Evolutionary conservation across 2,888 invertebrate genomes (phyloP).

Genomic region (Cheilosia soror): DNA sequence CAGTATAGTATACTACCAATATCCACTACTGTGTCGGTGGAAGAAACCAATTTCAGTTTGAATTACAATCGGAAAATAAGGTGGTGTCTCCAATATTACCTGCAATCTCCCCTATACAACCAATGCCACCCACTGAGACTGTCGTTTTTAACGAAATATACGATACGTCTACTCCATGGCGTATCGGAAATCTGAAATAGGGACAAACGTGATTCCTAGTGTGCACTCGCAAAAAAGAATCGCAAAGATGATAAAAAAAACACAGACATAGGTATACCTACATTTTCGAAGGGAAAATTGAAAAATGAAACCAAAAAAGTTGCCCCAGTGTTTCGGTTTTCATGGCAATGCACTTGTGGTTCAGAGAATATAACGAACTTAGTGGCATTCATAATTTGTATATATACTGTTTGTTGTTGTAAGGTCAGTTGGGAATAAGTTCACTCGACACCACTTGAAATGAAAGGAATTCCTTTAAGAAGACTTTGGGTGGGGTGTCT

Average conservation of each 20-base stretch:
- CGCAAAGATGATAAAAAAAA: neutral
- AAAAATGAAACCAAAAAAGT: constrained; percentile 72
- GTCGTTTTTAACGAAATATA: constrained; percentile 33
- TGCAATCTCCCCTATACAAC: constrained; percentile 4
- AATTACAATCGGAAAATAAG: constrained; percentile 63
- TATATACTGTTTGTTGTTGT: constrained; percentile 10
- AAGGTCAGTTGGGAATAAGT: constrained; percentile 52
- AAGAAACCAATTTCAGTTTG: constrained; percentile 73
- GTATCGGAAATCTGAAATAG: constrained; percentile 63
- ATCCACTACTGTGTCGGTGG: constrained; percentile 20
- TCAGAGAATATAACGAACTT: neutral
- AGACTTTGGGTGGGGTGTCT: neutral
- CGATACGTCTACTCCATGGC: constrained; percentile 50
- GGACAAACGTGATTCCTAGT: constrained; percentile 56
- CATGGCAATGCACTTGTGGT: constrained; percentile 52
- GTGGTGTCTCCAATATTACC: constrained; percentile 43
- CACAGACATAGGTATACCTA: neutral
- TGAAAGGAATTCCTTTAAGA: constrained; percentile 1
- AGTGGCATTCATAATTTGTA: constrained; percentile 31
- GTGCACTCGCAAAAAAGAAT: constrained; percentile 32
- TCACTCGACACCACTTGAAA: constrained; percentile 37
- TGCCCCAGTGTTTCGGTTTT: constrained; percentile 47
- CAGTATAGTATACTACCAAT: constrained; percentile 18
- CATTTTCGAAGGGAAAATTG: constrained; percentile 54
- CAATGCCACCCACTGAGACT: constrained; percentile 46